Base-by-base conservation (phyloP, 2,113 vertebrate species). In the Tyto alba region DNA sequence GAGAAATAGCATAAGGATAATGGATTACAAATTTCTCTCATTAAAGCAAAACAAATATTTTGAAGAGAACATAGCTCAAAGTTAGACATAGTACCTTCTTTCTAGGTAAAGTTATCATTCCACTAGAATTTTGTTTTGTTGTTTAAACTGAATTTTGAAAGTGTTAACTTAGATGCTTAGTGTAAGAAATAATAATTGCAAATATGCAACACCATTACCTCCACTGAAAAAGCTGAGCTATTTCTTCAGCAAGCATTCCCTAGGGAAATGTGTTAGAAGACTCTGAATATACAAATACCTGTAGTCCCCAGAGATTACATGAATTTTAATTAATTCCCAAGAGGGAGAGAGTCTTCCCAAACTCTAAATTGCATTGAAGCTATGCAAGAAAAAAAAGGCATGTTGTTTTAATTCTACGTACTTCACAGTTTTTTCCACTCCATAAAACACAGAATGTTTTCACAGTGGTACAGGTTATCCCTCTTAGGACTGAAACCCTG, bases 321-420 rank as follows among this genome's bases (percentile, higher is more conserved):
- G 56, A 82, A 94, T 93, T 88, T 95, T 96, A 95, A 95, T 95
- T 93, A 76, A 93, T 80, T 93, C 88, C 67, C 88, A 88, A 27
- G 0, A 7, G 73, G 16, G 23, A 80, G 32, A 83, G 25, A 80
- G 16, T 32, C 22, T 85, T 90, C 48, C 32, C 34, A 79, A 89
- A 38, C 23, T 81, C 47, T 66, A 69, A 91, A 83, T 17, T 38
- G 6, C 18, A 78, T 53, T 57, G 72, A 69, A 88, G 23, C 2
- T 88, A 56, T 50, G 26, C 48, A 81, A 75, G 22, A 8, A 63
- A 73, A 38, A 81, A 50, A 63, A 79, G 13, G 19, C 10, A 27
- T 8, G 9, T 11, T 41, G 19, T 78, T 78, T 30, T 43, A 74
- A 84, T 69, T 68, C 60, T 23, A 74, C 34, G 14, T 13, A 30